Conservation (phyloP, 2,797 vertebrate genomes). For the Rhincodon typus region DNA sequence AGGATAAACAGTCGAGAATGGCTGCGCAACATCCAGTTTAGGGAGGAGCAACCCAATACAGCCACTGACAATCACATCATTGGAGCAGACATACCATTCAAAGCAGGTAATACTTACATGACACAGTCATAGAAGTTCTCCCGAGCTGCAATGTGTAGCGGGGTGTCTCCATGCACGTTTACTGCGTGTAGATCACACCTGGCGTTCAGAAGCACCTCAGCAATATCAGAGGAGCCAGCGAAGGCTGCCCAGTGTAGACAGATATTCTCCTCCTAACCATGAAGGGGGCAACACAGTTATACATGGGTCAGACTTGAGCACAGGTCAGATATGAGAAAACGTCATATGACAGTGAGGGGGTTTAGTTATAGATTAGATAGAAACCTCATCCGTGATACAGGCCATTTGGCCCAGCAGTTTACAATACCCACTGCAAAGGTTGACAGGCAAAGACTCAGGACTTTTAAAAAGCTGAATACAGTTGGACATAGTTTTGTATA, state of each 20-base stretch:
- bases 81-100: neutral
- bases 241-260: slow-evolving; percentile 90
- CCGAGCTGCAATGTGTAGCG: slow-evolving; percentile 80
- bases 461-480: neutral
- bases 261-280: slow-evolving; percentile 78
- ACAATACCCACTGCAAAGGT: neutral
- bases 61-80: neutral
- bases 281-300: neutral
- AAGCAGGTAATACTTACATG: slow-evolving; percentile 63
- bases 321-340: neutral
- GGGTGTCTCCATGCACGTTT: slow-evolving; percentile 84
- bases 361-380: neutral
- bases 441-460: neutral
- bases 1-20: neutral
- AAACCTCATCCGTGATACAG: neutral
- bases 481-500: neutral
- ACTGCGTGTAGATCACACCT: slow-evolving; percentile 75
- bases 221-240: slow-evolving; percentile 79
- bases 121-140: slow-evolving; percentile 80
- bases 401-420: neutral
- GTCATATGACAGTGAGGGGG: neutral
- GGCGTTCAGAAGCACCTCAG: slow-evolving; percentile 77
- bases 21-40: neutral
- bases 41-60: too few species aligned
- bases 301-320: neutral